Evolutionary conservation across 2,113 vertebrate species (phyloP).

Genomic region (Phaetusa simplex): DNA sequence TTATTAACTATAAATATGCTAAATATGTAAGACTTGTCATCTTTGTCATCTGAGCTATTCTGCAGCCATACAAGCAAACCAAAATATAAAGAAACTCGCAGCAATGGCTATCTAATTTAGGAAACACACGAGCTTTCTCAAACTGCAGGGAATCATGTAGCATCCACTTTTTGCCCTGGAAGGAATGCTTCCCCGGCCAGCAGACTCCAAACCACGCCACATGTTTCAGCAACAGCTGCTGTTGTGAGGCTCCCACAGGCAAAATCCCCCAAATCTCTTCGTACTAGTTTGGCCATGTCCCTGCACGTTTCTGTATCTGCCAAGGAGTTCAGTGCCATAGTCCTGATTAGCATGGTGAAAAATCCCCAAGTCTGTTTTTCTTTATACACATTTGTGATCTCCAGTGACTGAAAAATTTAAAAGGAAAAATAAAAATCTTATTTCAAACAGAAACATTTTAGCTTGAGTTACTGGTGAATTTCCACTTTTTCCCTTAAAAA

Average conservation of each 20-base stretch:
- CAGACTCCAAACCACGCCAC: background rate
- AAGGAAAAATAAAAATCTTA: background rate
- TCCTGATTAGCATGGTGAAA: background rate
- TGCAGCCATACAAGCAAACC: background rate
- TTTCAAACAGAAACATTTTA: background rate
- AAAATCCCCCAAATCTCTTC: background rate
- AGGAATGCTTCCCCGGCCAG: background rate
- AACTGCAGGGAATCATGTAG: constrained; percentile 5
- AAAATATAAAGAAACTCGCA: background rate
- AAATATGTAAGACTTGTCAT: background rate
- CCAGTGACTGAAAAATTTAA: background rate
- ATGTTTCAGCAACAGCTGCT: constrained; percentile 41
- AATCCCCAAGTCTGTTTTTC: background rate
- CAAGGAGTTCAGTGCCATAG: background rate
- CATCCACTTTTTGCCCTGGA: constrained; percentile 21
- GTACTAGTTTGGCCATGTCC: background rate
- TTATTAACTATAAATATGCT: background rate
- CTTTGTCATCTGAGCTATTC: background rate
- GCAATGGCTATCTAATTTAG: constrained; percentile 44
- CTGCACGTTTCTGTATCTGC: background rate
- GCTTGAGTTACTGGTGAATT: background rate
- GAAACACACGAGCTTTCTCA: constrained; percentile 40
- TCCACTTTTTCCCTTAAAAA: background rate
- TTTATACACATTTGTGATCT: background rate
- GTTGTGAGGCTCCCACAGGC: background rate